Evolutionary conservation across 1,140 invertebrate species (phyloP).

Genomic region (Cyclargus thomasi): DNA sequence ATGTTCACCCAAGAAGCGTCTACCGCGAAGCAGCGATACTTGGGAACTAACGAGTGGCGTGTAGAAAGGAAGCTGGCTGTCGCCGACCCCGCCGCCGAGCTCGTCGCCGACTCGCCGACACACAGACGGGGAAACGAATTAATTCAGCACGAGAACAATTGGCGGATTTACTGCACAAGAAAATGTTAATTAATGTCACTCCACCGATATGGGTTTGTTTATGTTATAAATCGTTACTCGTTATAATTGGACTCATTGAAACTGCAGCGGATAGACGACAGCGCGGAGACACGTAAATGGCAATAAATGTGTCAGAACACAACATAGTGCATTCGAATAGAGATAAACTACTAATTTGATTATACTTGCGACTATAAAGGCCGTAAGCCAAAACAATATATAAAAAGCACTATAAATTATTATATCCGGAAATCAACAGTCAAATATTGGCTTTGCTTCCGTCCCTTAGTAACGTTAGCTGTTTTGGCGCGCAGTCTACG

Average conservation of each 20-base stretch:
- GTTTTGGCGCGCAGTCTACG: too few species aligned
- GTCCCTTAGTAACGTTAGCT: too few species aligned
- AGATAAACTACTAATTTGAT: not conserved
- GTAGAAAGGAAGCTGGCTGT: conserved; percentile 44
- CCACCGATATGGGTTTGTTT: conserved; percentile 10
- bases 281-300: not conserved
- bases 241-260: conserved; percentile 1
- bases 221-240: not conserved
- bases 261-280: not conserved
- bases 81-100: conserved; percentile 37
- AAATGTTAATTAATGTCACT: conserved; percentile 12
- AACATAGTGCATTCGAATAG: not conserved
- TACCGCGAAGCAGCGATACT: conserved; percentile 39
- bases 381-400: too few species aligned
- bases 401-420: too few species aligned
- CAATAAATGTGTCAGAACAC: not conserved
- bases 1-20: conserved; percentile 36
- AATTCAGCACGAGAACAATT: conserved; percentile 14
- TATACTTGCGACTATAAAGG: too few species aligned
- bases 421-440: too few species aligned
- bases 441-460: too few species aligned
- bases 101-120: not conserved
- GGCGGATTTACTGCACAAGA: conserved; percentile 15
- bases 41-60: conserved; percentile 44
- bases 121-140: conserved; percentile 2